These are phyloP conservation scores for Drosophila pegasa DNA, from an alignment of 2,888 invertebrate genomes.

Conservation along the genomic window DNA sequence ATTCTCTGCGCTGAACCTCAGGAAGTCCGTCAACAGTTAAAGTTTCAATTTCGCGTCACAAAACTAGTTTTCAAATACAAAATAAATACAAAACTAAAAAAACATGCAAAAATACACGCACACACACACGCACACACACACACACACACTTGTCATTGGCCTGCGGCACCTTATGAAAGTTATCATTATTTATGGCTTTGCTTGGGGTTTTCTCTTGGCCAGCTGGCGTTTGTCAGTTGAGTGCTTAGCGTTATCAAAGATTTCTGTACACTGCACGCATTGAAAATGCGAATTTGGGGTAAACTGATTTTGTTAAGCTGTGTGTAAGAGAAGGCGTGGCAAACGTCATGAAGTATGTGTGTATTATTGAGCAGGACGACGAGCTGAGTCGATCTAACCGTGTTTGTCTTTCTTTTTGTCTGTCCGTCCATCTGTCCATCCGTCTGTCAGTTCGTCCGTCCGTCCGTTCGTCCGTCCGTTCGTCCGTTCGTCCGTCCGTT, in stretches of 20 bases:
- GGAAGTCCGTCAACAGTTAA: slow-evolving; percentile 35
- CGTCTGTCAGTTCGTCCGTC: too few relatives aligned
- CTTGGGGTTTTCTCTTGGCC: slow-evolving; percentile 23
- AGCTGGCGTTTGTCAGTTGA: slow-evolving; percentile 51
- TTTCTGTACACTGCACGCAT: too few relatives aligned
- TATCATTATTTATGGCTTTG: slow-evolving; percentile 51
- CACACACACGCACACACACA: slow-evolving; percentile 14
- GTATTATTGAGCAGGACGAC: too few relatives aligned
- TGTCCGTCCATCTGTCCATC: too few relatives aligned
- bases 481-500: too few relatives aligned
- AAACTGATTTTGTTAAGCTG: too few relatives aligned
- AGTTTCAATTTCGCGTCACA: slow-evolving; percentile 45
- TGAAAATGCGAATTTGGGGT: too few relatives aligned
- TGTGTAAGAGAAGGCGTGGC: too few relatives aligned
- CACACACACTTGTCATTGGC: slow-evolving; percentile 4
- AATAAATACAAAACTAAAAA: slow-evolving; percentile 3
- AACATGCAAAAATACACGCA: slow-evolving; percentile 15
- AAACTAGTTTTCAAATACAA: slow-evolving; percentile 21
- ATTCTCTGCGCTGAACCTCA: slow-evolving; percentile 85
- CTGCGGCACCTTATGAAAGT: slow-evolving; percentile 25
- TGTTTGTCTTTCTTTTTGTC: too few relatives aligned
- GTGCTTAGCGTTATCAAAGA: slow-evolving; percentile 49
- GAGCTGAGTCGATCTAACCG: too few relatives aligned
- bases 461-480: too few relatives aligned
- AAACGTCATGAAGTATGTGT: too few relatives aligned